Evolutionary conservation across 2,888 invertebrate genomes (phyloP), one percentile per base, ranked within the genome.

Genomic region (Octonoba sinensis): DNA sequence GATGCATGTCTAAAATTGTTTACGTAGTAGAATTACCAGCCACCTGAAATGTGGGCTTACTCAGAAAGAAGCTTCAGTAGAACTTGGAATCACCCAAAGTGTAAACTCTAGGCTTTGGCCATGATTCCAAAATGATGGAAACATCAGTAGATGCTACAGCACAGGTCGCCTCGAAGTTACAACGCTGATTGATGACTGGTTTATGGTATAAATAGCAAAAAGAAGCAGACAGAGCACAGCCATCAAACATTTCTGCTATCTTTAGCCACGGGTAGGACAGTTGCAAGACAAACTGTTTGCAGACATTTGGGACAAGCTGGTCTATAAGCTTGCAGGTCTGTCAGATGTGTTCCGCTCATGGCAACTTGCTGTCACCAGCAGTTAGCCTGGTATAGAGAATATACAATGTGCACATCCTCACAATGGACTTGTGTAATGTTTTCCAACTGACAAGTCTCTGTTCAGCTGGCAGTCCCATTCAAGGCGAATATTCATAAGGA

Each of bases 381-480:
- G 16, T 67, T 67, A 49, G 54, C 22, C 24, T 49, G 51, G 47
- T 51, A 24, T 54, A 54, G 54, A 51, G 24, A 51, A 16, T 51
- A 51, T 67, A 3, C 24, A 54, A 24, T 54, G 27, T 67, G 54
- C 27, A 54, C 51, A 67, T 24, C 0, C 6, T 0, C 3, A 49
- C 67, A 67, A 20, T 51, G 67, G 24, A 51, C 24, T 51, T 24
- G 51, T 67, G 67, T 51, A 22, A 54, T 67, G 54, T 24, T 67
- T 65, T 47, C 65, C 16, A n/a, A n/a, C n/a, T n/a, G 44, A 70
- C 22, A 44, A 70, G 46, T 69, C 54, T 36, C 56, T 20, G 13
- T 70, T 70, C 36, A 57, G 57, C 20, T 57, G 54, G 69, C 57
- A 69, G 47, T 56, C 6, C 2, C 18, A 69, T 44, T n/a, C n/a